Conservation (phyloP, 1,140 invertebrate species). For the Homarus americanus region DNA sequence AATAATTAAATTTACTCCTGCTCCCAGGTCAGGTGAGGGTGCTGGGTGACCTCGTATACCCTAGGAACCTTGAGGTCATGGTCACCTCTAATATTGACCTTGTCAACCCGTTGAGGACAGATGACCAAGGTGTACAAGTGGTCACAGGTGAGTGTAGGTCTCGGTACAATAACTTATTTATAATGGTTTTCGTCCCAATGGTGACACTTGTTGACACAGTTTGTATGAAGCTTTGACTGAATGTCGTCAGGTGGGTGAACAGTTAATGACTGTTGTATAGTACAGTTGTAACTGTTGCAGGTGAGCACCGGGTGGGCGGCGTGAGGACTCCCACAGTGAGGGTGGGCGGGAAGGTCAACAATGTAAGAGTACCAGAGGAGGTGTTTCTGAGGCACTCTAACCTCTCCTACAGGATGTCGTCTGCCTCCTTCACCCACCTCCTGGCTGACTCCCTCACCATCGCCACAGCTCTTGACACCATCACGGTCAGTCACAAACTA, state of each 20-base stretch:
- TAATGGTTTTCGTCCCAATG: too few species aligned
- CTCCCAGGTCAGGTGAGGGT: background rate
- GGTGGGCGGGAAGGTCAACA: background rate
- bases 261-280: too few species aligned
- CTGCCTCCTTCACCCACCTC: constrained; percentile 3
- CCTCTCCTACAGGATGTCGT: background rate
- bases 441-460: background rate
- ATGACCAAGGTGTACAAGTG: background rate
- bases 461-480: background rate
- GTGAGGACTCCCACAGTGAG: background rate
- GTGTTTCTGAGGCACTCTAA: background rate
- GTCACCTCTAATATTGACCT: constrained; percentile 14
- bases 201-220: too few species aligned
- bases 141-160: constrained; percentile 9
- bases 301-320: background rate
- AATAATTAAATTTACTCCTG: background rate
- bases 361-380: background rate
- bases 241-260: too few species aligned
- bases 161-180: too few species aligned
- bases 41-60: background rate
- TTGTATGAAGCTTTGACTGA: too few species aligned
- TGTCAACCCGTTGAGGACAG: background rate
- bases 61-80: background rate
- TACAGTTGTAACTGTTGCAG: too few species aligned
- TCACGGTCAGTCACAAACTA: constrained; percentile 27